Percentiles rank a stretch among this genome's conserved stretches.
Conservation (phyloP, 2,797 vertebrate genomes). For the Anolis apletophallus region DNA sequence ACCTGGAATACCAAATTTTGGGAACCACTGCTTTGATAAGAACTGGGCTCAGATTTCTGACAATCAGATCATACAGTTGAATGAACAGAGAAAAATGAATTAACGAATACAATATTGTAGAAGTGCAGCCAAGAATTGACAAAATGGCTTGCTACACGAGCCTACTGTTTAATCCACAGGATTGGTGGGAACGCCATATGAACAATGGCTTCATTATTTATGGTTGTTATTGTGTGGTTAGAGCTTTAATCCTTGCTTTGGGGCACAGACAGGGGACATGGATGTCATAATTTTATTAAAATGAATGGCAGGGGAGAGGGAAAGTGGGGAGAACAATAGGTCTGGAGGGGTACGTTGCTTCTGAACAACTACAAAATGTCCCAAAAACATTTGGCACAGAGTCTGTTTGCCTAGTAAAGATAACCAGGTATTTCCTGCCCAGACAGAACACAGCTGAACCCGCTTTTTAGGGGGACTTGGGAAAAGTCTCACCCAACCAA, state of each 20-base stretch:
- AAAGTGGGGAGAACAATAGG: neutral
- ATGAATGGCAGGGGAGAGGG: neutral
- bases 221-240: neutral
- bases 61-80: neutral
- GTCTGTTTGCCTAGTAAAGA: constrained; percentile 47
- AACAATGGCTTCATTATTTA: constrained; percentile 3
- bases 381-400: constrained; percentile 36
- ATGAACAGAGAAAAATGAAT: neutral
- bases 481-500: constrained; percentile 43
- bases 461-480: constrained; percentile 48
- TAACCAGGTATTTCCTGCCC: constrained; percentile 55
- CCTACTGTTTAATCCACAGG: neutral
- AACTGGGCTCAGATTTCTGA: neutral
- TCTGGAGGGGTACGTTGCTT: constrained; percentile 33
- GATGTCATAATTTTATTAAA: constrained; percentile 40
- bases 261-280: constrained; percentile 16
- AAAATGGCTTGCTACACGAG: constrained; percentile 21
- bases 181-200: neutral
- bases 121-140: constrained; percentile 25
- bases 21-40: too few species aligned
- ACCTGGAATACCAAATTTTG: too few species aligned
- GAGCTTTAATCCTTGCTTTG: constrained; percentile 14
- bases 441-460: neutral
- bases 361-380: constrained; percentile 28
- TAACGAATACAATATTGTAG: neutral